Evolutionary conservation across 2,797 vertebrate species (phyloP), one percentile per base, ranked within the genome.

Genomic region (Enoplosus armatus): DNA sequence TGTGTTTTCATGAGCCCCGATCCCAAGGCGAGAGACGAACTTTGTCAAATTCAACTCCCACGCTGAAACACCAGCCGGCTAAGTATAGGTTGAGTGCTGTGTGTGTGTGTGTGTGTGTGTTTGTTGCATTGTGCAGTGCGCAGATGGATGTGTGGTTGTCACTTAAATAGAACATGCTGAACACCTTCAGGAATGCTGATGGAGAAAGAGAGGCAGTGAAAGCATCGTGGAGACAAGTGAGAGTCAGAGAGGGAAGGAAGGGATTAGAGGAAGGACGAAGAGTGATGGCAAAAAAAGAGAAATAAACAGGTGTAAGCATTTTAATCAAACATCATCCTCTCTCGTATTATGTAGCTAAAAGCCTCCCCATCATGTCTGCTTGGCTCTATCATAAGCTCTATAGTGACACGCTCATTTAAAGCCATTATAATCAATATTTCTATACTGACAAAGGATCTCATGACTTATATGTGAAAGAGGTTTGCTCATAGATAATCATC

Each of bases 111-210:
- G 54, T 68, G 43, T 45, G 47, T 62, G 62, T 54, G 51, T 70
- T 35, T 61, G 73, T 83, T 58, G 72, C 67, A 75, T 85, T 90
- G 89, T 90, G 85, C 50, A 3, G 60, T 41, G 77, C 80, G 85
- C 65, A 79, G 84, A 83, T 72, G 78, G 72, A 83, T 82, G 73
- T 83, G 80, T 72, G 83, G 75, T 80, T 83, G 84, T 84, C 81
- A 70, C 88, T 89, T 80, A 93, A 90, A 91, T 92, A 92, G 89
- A 89, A 78, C 85, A 85, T 67, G 77, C 69, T 45, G 85, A 87
- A 89, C 88, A 92, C 87, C 86, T 92, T 86, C 82, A 89, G 90
- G 91, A 91, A 91, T 90, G 90, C 86, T 83, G 80, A 78, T 66
- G 82, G 87, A 85, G 80, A 77, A 68, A 64, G 68, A 75, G 83